These are phyloP conservation scores for Temnopleurus reevesii DNA, from an alignment of 53 echinoderm and acorn worm genomes.

Conservation along the genomic window DNA sequence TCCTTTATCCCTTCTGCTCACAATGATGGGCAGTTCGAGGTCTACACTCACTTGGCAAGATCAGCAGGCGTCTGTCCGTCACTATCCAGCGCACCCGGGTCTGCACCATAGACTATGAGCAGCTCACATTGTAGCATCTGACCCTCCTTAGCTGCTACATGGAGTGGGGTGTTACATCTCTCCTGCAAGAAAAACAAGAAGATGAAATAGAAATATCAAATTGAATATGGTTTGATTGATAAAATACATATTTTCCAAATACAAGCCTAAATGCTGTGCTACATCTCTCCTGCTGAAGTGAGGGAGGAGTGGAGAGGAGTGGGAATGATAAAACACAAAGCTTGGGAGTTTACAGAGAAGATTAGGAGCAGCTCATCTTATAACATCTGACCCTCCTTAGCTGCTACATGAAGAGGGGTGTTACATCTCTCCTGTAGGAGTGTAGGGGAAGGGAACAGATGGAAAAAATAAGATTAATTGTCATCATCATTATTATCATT, in stretches of 20 bases:
- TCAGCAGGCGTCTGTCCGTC: conserved; percentile 94
- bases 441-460: not conserved
- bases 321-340: too few species aligned
- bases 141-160: conserved; percentile 91
- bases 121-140: conserved; percentile 93
- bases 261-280: too few species aligned
- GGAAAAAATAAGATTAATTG: too few species aligned
- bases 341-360: conserved; percentile 85
- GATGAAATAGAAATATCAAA: too few species aligned
- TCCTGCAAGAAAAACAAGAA: conserved; percentile 60
- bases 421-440: conserved; percentile 78
- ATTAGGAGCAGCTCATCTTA: conserved; percentile 90
- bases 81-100: conserved; percentile 89
- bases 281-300: conserved; percentile 69
- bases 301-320: conserved; percentile 46
- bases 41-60: conserved; percentile 75
- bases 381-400: conserved; percentile 81
- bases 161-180: conserved; percentile 90
- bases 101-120: conserved; percentile 95
- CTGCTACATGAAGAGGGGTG: conserved; percentile 86
- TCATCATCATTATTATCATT: too few species aligned
- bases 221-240: too few species aligned
- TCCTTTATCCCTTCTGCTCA: too few species aligned
- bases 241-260: too few species aligned
- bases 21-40: too few species aligned